Evolutionary conservation across 2,797 vertebrate genomes (phyloP), one percentile per base, ranked within the genome.

Genomic region (Myiotriccus ornatus): DNA sequence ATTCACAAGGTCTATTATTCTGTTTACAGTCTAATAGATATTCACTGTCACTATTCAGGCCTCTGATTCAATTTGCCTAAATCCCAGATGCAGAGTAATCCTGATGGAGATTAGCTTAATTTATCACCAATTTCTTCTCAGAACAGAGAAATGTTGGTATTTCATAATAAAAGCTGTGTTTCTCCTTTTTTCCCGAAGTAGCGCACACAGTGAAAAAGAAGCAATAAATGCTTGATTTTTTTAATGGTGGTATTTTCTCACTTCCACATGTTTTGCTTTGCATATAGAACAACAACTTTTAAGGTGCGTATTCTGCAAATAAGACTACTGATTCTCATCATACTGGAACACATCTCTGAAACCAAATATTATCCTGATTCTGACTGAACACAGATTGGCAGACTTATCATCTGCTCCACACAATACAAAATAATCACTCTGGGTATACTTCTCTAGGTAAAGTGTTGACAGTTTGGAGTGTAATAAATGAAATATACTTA

Each of bases 11-110:
- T 62, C 96, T 97, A 96, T 98, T 98, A 96, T 97, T 98, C 97
- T 98, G 97, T 98, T 98, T 98, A 97, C 97, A 97, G 96, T 97
- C 97, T 98, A 98, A 98, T 97, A 98, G 97, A 98, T 97, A 98
- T 98, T 98, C 98, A 97, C 97, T 98, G 98, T 98, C 98, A 98
- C 98, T 97, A 97, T 97, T 97, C 97, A 97, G 95, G 88, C 96
- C 97, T 97, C 97, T 98, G 97, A 98, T 98, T 98, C 98, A 98
- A 98, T 98, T 98, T 98, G 97, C 97, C 97, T 98, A 98, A 98
- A 98, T 97, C 97, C 97, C 97, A 97, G 94, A 96, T 96, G 97
- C 95, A 97, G 95, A 98, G 97, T 98, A 98, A 98, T 98, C 97
- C 96, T 95, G 97, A 97, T 95, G 96, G 98, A 98, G 97, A 98